A percentile compares a stretch with the other conserved stretches of the same genome.
phyloP scores from a whole-genome alignment of 2,888 invertebrate species.

The Dyspetes luteomarginatus region DNA sequence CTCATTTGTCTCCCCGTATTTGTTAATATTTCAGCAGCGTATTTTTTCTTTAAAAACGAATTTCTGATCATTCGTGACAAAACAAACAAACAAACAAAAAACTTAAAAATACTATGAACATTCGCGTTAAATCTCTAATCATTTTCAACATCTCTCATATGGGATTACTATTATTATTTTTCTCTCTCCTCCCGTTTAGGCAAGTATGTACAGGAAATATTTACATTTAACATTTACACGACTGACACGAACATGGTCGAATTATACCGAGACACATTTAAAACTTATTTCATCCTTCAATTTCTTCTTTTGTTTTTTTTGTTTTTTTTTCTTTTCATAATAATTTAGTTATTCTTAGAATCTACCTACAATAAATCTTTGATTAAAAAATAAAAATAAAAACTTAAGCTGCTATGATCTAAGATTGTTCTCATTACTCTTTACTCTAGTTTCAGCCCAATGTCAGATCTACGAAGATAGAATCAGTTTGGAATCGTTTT shows the following conservation, averaged over 20 bases:
- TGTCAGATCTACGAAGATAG: constrained; percentile 57
- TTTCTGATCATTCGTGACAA: constrained; percentile 26
- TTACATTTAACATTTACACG: constrained; percentile 68
- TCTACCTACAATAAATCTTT: constrained; percentile 78
- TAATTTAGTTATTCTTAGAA: constrained; percentile 79
- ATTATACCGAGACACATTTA: constrained; percentile 65
- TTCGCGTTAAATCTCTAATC: constrained; percentile 66
- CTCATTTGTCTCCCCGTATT: constrained; percentile 15
- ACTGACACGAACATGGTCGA: constrained; percentile 60
- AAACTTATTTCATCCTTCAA: too few relatives aligned
- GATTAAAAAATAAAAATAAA: constrained; percentile 75
- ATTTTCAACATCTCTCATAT: constrained; percentile 65
- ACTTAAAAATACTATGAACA: constrained; percentile 59
- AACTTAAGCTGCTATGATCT: constrained; percentile 71
- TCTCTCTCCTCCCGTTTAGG: constrained; percentile 49
- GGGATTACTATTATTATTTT: constrained; percentile 45
- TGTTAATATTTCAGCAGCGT: constrained; percentile 36
- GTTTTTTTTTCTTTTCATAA: constrained; percentile 69
- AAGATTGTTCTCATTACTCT: constrained; percentile 13
- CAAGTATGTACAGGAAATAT: constrained; percentile 68
- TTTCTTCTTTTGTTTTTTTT: constrained; percentile 39
- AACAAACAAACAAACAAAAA: constrained; percentile 26
- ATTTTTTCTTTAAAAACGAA: constrained; percentile 5
- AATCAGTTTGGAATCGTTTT: constrained; percentile 22
- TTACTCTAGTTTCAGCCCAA: constrained; percentile 27